These are phyloP conservation scores for Herminia tarsipennalis DNA, from an alignment of 2,888 invertebrate genomes.

Conservation along the genomic window DNA sequence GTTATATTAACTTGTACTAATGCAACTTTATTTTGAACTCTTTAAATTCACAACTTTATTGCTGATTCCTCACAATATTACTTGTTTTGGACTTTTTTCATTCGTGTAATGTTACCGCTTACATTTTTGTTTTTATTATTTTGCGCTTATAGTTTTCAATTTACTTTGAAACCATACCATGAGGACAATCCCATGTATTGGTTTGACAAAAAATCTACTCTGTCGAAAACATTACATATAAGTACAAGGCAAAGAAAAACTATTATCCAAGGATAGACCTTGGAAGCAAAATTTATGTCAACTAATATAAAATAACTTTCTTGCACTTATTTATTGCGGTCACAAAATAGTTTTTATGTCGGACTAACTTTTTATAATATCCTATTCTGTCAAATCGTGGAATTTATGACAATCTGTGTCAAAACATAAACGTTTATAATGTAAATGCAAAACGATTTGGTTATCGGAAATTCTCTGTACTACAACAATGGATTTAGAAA, in stretches of 20 bases:
- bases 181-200: no score
- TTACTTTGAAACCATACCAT: no score
- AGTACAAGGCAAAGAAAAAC: no score
- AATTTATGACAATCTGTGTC: neutral
- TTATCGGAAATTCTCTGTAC: slow-evolving; percentile 44
- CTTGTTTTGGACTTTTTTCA: neutral
- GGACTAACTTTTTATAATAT: neutral
- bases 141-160: no score
- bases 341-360: no score
- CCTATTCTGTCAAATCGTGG: no score
- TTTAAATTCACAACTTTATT: slow-evolving; percentile 58
- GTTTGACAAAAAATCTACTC: no score
- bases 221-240: no score
- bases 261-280: no score
- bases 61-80: slow-evolving; percentile 30
- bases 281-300: no score
- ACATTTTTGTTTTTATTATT: neutral
- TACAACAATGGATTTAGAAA: slow-evolving; percentile 38
- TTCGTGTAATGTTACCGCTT: neutral
- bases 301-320: no score
- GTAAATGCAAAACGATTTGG: slow-evolving; percentile 5
- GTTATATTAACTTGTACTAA: slow-evolving; percentile 46
- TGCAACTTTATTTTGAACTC: slow-evolving; percentile 49
- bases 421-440: slow-evolving; percentile 9
- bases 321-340: no score